Evolutionary conservation across 1,140 invertebrate species (phyloP).

Genomic region (Drosophila chauvacae): DNA sequence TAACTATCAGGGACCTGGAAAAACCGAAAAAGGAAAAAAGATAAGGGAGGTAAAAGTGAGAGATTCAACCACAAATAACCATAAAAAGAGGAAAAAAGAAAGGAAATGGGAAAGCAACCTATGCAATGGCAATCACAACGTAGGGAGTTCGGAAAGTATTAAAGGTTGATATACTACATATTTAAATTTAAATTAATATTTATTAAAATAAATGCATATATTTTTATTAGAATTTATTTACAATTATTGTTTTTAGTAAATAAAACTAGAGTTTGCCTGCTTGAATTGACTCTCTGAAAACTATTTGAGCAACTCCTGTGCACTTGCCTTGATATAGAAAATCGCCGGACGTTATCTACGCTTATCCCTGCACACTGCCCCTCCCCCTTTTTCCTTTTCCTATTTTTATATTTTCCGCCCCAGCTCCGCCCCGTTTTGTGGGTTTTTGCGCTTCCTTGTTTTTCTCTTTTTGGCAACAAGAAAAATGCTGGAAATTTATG

Average conservation of each 20-base stretch:
- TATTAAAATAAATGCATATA: neutral
- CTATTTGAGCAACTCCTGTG: slow-evolving; percentile 23
- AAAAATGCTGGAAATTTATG: slow-evolving; percentile 79
- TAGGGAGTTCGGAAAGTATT: slow-evolving; percentile 17
- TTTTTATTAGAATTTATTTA: neutral
- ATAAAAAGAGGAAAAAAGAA: slow-evolving; percentile 15
- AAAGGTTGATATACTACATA: neutral
- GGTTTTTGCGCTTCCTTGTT: slow-evolving; percentile 28
- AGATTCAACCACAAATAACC: slow-evolving; percentile 22
- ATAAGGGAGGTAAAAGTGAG: slow-evolving; percentile 10
- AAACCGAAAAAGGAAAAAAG: slow-evolving; percentile 19
- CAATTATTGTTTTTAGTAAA: neutral
- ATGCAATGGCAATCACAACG: slow-evolving; percentile 28
- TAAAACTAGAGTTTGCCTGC: neutral
- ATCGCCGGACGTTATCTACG: slow-evolving; percentile 60
- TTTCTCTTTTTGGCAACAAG: slow-evolving; percentile 53
- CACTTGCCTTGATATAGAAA: slow-evolving; percentile 52
- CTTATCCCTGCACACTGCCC: slow-evolving; percentile 37
- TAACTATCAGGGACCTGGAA: slow-evolving; percentile 49
- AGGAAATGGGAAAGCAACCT: slow-evolving; percentile 36
- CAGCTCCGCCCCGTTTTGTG: slow-evolving; percentile 10
- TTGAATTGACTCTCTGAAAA: neutral
- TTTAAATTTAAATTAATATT: neutral
- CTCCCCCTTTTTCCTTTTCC: slow-evolving; percentile 2
- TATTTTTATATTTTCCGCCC: slow-evolving; percentile 21